Evolutionary conservation across 2,888 invertebrate genomes (phyloP), one percentile per base, ranked within the genome.

Genomic region (Mamestra brassicae): DNA sequence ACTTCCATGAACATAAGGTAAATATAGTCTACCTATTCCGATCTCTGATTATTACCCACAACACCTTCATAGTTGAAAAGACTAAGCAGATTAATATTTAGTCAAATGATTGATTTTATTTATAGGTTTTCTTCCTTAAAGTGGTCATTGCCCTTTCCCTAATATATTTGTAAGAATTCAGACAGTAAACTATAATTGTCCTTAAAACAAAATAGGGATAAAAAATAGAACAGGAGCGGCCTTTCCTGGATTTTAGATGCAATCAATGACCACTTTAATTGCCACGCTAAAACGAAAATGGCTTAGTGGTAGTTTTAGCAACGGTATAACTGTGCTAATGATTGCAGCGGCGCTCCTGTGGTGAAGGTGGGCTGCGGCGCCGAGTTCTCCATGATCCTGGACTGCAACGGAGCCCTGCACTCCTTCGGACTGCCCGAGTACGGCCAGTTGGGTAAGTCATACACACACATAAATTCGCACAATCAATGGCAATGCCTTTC

Each of bases 391-490:
- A 98, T 99, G 94, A 98, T 99, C 70, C 96, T 99, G 65, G 99
- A 99, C 93, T 97, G 98, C 83, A 98, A 98, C 89, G 99, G 99
- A 4, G 98, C 98, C 74, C 95, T 99, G 67, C 98, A 99, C 92
- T 98, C 99, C 0, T 99, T 99, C 91, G 99, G 99, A 0, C 97
- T 98, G 87, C 99, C 99, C 0, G 99, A 99, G 90, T 98, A 98
- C 92, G 99, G 99, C 0, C 99, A 99, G 89, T 93, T 99, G 65
- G 99, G 97, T 97, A 90, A 93, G 74, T 47, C 36, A 61, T 42
- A 3, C 3, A 5, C 42, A 42, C 6, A 42, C 42, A 42, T 42
- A 42, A 42, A 7, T 42, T 42, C 8, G 8, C 1, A 42, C 42
- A 42, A 8, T 26, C 26, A 26, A 26, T 26, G 26, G 26, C 26